These are phyloP conservation scores for Lacanobia oleracea DNA, from an alignment of 2,888 invertebrate genomes.

Conservation along the genomic window DNA sequence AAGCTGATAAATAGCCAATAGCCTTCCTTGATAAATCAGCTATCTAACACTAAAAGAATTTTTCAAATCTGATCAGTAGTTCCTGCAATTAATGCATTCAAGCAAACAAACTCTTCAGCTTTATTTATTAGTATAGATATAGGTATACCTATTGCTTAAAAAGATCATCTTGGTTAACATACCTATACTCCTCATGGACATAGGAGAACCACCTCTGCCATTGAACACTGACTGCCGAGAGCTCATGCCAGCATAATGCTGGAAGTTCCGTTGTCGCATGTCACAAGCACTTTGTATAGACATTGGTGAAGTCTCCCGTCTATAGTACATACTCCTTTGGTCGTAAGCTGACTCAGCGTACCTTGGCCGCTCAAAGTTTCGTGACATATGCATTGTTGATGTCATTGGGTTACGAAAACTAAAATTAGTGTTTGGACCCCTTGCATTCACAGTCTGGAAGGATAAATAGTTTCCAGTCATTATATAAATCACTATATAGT, in stretches of 20 bases:
- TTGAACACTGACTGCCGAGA: conserved; percentile 75
- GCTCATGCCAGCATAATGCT: conserved; percentile 67
- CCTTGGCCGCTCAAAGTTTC: conserved; percentile 70
- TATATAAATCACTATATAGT: too few species aligned
- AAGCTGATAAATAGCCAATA: too few species aligned
- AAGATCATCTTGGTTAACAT: conserved; percentile 7
- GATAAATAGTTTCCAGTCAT: background rate
- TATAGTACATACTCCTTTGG: conserved; percentile 72
- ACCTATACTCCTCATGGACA: conserved; percentile 82
- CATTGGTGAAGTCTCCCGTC: conserved; percentile 73
- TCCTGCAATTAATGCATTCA: too few species aligned
- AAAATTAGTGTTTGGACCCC: conserved; percentile 75
- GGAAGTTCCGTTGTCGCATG: conserved; percentile 69
- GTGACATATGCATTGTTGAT: conserved; percentile 74
- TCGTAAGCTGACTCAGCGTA: conserved; percentile 72
- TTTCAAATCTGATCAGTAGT: too few species aligned
- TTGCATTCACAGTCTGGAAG: conserved; percentile 76
- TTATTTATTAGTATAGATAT: too few species aligned
- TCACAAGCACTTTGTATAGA: conserved; percentile 72
- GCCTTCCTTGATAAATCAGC: too few species aligned
- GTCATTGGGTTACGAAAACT: conserved; percentile 74
- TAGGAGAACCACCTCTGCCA: conserved; percentile 80
- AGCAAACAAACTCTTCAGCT: too few species aligned
- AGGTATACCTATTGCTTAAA: too few species aligned
- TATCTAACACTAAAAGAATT: too few species aligned